Conservation (phyloP, 2,113 vertebrate genomes). For the Perca schrenkii region DNA sequence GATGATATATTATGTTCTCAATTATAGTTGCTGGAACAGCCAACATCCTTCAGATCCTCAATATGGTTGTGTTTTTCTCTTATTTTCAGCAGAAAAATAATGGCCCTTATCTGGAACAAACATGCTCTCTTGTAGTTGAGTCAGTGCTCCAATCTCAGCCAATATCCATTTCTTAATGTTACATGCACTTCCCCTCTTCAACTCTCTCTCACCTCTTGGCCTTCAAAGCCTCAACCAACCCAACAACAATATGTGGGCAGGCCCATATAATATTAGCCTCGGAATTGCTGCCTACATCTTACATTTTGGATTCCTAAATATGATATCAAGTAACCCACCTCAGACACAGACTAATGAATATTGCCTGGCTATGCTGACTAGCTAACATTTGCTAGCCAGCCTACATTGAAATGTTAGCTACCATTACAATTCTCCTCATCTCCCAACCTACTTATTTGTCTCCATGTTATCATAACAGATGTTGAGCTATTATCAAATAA, state of each 20-base stretch:
- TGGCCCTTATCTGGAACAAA: constrained; percentile 68
- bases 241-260: constrained; percentile 46
- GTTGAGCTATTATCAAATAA: background rate
- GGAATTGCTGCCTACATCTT: background rate
- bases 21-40: constrained; percentile 35
- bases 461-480: background rate
- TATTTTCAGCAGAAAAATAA: constrained; percentile 46
- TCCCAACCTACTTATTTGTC: background rate
- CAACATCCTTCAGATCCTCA: constrained; percentile 47
- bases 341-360: background rate
- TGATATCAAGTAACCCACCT: no score
- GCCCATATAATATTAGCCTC: constrained; percentile 1
- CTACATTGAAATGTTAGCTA: background rate
- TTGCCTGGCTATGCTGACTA: background rate
- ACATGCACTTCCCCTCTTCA: constrained; percentile 46
- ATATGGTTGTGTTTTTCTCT: constrained; percentile 32
- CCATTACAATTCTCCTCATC: background rate
- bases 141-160: constrained; percentile 39
- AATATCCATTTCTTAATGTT: constrained; percentile 54
- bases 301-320: background rate
- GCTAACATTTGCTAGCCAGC: background rate
- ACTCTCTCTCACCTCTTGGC: constrained; percentile 21
- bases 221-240: constrained; percentile 42
- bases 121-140: constrained; percentile 47
- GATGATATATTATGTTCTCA: constrained; percentile 51